Percentiles rank a stretch among this genome's conserved stretches.
phyloP scores from a whole-genome alignment of 2,888 invertebrate species.

The Acanthopleura granulata region DNA sequence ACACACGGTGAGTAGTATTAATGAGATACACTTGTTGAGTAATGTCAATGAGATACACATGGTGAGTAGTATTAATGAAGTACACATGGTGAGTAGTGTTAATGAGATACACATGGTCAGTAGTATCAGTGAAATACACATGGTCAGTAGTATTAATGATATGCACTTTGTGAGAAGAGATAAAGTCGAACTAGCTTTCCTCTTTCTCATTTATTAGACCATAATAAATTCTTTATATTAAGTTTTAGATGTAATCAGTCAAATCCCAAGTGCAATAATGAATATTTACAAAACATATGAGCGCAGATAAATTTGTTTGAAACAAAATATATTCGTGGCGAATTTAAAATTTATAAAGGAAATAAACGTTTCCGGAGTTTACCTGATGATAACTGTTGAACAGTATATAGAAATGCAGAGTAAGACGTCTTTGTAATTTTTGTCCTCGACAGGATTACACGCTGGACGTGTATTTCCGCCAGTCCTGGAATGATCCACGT shows the following conservation, averaged over 20 bases:
- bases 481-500: slow-evolving; percentile 11
- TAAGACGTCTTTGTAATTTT: no score
- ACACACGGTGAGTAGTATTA: slow-evolving; percentile 14
- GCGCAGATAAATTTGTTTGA: no score
- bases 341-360: no score
- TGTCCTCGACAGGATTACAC: neutral
- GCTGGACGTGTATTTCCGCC: slow-evolving; percentile 13
- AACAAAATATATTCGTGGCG: no score
- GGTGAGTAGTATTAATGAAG: no score
- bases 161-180: neutral
- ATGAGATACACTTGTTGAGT: neutral
- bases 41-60: slow-evolving; percentile 11
- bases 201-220: neutral
- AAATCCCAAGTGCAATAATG: no score
- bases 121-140: no score
- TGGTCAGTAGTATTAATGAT: neutral
- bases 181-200: neutral
- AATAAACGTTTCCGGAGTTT: no score
- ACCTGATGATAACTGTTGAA: no score
- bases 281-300: no score
- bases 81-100: neutral
- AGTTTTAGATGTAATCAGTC: no score
- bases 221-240: neutral
- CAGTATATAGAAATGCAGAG: no score
- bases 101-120: slow-evolving; percentile 15